Conservation (phyloP, 2,888 invertebrate genomes). For the Eristalinus aeneus region DNA sequence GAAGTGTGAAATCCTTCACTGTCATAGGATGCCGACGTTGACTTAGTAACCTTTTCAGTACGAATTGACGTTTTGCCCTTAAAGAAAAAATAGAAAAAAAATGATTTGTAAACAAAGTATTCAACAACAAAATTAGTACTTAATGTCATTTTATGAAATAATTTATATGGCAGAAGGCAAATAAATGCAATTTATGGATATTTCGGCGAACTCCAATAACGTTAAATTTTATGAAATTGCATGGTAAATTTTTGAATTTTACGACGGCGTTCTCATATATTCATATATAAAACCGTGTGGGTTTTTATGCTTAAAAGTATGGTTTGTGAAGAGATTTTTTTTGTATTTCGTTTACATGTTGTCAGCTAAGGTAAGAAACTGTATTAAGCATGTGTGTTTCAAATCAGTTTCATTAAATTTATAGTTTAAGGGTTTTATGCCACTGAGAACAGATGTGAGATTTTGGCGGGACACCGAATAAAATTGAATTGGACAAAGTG, state of each 20-base stretch:
- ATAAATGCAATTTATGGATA: slow-evolving; percentile 3
- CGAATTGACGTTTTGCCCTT: neutral
- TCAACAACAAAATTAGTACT: neutral
- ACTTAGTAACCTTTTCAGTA: neutral
- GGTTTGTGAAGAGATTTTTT: neutral
- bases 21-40: slow-evolving; percentile 16
- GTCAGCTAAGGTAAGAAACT: neutral
- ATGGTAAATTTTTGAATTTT: neutral
- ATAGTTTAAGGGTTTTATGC: neutral
- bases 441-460: neutral
- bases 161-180: neutral
- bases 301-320: neutral
- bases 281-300: neutral
- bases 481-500: too few relatives aligned
- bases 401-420: neutral
- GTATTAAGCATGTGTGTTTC: neutral
- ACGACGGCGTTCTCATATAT: neutral
- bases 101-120: neutral
- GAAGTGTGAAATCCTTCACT: slow-evolving; percentile 35
- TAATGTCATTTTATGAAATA: too few relatives aligned
- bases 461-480: too few relatives aligned
- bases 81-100: neutral
- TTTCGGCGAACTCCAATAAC: neutral
- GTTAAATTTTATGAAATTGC: slow-evolving; percentile 1
- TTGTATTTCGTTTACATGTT: neutral